phyloP scores from a whole-genome alignment of 2,113 vertebrate species.

The Neogale vison region DNA sequence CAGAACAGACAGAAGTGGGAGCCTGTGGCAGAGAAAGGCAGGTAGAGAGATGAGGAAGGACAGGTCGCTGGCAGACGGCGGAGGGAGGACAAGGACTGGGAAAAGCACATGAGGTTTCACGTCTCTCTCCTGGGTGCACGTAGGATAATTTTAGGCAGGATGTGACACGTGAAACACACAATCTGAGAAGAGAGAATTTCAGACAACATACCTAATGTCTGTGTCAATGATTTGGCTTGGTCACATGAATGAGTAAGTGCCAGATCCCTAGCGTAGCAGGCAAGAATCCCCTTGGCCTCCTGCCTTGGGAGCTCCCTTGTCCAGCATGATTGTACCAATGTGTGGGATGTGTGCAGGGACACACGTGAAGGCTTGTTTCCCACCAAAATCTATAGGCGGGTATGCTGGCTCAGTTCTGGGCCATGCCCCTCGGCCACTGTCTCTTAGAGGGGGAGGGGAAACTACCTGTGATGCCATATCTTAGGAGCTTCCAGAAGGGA shows the following conservation, averaged over 20 bases:
- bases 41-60: background rate
- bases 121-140: background rate
- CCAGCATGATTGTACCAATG: background rate
- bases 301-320: background rate
- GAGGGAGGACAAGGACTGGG: background rate
- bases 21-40: background rate
- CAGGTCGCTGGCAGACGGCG: background rate
- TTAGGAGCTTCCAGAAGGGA: background rate
- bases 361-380: background rate
- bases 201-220: background rate
- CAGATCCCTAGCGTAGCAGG: background rate
- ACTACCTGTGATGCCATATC: background rate
- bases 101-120: background rate
- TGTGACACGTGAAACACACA: background rate
- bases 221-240: background rate
- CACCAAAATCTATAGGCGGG: background rate
- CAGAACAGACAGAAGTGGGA: background rate
- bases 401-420: background rate
- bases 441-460: background rate
- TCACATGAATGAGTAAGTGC: background rate
- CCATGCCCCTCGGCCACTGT: rapidly evolving
- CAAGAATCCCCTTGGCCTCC: background rate
- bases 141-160: background rate
- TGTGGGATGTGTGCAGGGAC: background rate
- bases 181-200: background rate